A percentile compares a stretch with the other conserved stretches of the same genome.
Conservation (phyloP, 2,888 invertebrate species). For the Drosophila melanosoma region DNA sequence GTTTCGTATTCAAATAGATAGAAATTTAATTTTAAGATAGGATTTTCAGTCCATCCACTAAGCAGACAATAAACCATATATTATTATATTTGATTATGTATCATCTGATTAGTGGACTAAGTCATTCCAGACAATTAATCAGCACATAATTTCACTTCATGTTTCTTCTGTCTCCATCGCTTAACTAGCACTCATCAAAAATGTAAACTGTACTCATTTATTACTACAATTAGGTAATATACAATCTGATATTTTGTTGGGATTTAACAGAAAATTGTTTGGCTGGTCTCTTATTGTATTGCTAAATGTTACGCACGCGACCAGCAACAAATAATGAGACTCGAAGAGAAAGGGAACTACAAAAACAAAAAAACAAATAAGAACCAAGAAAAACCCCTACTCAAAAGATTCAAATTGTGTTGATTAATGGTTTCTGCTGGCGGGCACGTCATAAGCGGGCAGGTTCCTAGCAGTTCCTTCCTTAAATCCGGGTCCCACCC, state of each 20-base stretch:
- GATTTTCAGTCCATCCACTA: too few relatives aligned
- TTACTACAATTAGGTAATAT: constrained; percentile 70
- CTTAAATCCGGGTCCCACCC: not conserved
- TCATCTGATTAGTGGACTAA: not conserved
- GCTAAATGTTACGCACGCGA: constrained; percentile 55
- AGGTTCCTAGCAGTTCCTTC: constrained; percentile 47
- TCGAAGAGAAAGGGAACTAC: not conserved
- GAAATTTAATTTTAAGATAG: too few relatives aligned
- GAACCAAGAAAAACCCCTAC: not conserved
- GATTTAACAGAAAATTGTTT: constrained; percentile 49
- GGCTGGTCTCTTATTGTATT: constrained; percentile 20
- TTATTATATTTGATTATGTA: too few relatives aligned
- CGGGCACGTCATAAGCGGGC: constrained; percentile 72
- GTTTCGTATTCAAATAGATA: too few relatives aligned
- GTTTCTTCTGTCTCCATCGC: not conserved
- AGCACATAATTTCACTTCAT: constrained; percentile 24
- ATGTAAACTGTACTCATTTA: constrained; percentile 71
- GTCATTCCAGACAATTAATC: constrained; percentile 27
- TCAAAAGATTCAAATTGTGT: constrained; percentile 29
- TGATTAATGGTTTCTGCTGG: constrained; percentile 74
- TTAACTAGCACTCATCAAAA: constrained; percentile 40
- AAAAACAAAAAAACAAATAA: not conserved
- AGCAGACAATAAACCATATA: not conserved
- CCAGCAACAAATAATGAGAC: constrained; percentile 38
- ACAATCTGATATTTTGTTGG: constrained; percentile 35